Percentiles rank a stretch among this genome's conserved stretches.
Evolutionary conservation across 2,797 vertebrate species (phyloP).

Genomic region (Merluccius polli): DNA sequence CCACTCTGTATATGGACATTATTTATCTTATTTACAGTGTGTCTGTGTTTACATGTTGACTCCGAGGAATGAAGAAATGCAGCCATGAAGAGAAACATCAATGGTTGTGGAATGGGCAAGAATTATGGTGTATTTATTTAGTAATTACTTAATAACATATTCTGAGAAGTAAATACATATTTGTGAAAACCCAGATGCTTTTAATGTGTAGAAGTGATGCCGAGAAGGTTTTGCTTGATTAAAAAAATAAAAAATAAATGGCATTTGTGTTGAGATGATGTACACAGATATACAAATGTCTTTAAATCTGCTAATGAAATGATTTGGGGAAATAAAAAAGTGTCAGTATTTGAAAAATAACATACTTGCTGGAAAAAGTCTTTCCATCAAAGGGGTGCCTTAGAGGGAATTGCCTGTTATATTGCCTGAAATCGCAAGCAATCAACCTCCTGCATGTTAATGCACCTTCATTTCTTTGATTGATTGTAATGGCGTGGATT

Average conservation of each 20-base stretch:
- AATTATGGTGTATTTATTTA: background rate
- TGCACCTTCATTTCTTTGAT: constrained; percentile 52
- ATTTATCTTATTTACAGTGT: constrained; percentile 1
- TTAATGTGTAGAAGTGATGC: background rate
- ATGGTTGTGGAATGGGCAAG: background rate
- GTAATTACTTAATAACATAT: background rate
- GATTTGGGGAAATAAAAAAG: constrained; percentile 29
- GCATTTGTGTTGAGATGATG: constrained; percentile 12
- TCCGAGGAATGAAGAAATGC: background rate
- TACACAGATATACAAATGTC: constrained; percentile 15
- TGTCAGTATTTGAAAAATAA: constrained; percentile 32
- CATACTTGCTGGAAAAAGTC: constrained; percentile 32
- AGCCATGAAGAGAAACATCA: background rate
- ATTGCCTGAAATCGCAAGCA: constrained; percentile 40
- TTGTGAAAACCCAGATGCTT: background rate
- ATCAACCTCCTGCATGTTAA: constrained; percentile 48
- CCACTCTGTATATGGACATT: background rate
- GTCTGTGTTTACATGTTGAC: background rate
- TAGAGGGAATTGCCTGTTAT: constrained; percentile 52
- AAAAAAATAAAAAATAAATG: background rate
- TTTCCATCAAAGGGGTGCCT: constrained; percentile 66
- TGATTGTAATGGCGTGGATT: constrained; percentile 24
- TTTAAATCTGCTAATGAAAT: constrained; percentile 20
- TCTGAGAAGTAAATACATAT: constrained; percentile 4
- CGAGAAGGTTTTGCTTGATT: constrained; percentile 17